A percentile compares a stretch with the other conserved stretches of the same genome.
phyloP scores from a whole-genome alignment of 2,888 invertebrate species.

The Ptychoptera contaminata region DNA sequence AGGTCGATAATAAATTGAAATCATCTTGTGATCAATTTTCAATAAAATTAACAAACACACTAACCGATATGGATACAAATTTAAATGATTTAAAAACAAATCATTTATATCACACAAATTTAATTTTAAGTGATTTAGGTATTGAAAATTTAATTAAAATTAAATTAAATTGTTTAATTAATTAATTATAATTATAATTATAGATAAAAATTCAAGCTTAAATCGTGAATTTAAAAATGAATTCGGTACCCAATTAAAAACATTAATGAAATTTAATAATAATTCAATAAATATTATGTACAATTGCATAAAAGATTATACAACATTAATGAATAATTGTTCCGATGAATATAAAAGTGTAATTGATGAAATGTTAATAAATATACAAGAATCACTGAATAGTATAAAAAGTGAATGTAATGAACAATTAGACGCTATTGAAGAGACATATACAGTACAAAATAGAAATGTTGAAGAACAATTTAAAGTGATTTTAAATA shows the following conservation, averaged over 20 bases:
- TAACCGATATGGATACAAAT: slow-evolving; percentile 20
- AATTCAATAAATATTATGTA: slow-evolving; percentile 14
- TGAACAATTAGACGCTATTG: too few relatives aligned
- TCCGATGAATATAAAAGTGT: slow-evolving; percentile 15
- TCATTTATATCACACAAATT: slow-evolving; percentile 17
- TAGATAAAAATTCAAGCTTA: too few relatives aligned
- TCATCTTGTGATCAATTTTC: slow-evolving; percentile 23
- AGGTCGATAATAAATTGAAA: slow-evolving; percentile 23
- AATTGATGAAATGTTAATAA: slow-evolving; percentile 14
- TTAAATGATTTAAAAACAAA: slow-evolving; percentile 18
- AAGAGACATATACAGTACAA: too few relatives aligned
- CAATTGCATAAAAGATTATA: slow-evolving; percentile 15
- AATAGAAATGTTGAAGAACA: too few relatives aligned
- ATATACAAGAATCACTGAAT: too few relatives aligned
- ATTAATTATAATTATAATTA: slow-evolving; percentile 17
- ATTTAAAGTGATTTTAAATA: too few relatives aligned
- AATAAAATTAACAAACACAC: slow-evolving; percentile 21
- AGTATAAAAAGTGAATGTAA: too few relatives aligned
- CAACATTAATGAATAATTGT: slow-evolving; percentile 11
- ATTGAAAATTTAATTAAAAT: background rate
- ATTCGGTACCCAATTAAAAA: slow-evolving; percentile 18
- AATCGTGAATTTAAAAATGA: too few relatives aligned
- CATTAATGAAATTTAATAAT: slow-evolving; percentile 15
- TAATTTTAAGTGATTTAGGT: slow-evolving; percentile 20
- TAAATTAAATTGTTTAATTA: slow-evolving; percentile 6